These are phyloP conservation scores for Trematomus bernacchii DNA, from an alignment of 2,797 vertebrate species.

Conservation along the genomic window DNA sequence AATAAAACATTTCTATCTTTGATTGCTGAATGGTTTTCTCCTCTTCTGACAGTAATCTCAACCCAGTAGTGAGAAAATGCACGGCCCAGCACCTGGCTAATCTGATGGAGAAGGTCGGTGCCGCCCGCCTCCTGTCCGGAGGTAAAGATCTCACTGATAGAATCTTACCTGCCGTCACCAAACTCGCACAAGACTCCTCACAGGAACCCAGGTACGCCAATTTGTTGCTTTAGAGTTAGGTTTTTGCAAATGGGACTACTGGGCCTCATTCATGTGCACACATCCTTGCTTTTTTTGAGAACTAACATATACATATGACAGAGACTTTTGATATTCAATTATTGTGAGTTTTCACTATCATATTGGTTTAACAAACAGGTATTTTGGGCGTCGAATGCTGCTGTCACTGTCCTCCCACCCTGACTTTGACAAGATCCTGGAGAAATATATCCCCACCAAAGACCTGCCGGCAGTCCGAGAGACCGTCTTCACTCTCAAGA, in stretches of 20 bases:
- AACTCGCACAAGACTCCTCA: conserved; percentile 92
- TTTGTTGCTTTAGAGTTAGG: not conserved
- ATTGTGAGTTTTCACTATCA: not conserved
- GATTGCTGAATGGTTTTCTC: conserved; percentile 9
- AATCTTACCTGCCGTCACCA: conserved; percentile 88
- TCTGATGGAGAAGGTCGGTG: conserved; percentile 88
- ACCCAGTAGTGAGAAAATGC: conserved; percentile 90
- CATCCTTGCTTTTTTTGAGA: not conserved
- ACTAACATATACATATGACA: no score
- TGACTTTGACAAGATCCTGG: conserved; percentile 92
- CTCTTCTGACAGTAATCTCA: conserved; percentile 88
- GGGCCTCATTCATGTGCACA: not conserved
- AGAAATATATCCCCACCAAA: conserved; percentile 89
- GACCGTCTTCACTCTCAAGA: conserved; percentile 86
- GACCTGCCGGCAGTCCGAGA: conserved; percentile 91
- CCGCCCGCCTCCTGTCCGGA: conserved; percentile 87
- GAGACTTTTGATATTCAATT: no score
- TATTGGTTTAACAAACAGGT: conserved; percentile 80
- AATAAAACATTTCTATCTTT: not conserved
- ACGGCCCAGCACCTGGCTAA: conserved; percentile 90
- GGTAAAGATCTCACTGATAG: conserved; percentile 87
- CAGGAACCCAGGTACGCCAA: conserved; percentile 90
- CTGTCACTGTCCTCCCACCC: conserved; percentile 89
- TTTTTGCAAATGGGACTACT: not conserved
- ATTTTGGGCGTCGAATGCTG: conserved; percentile 93